Evolutionary conservation across 2,888 invertebrate genomes (phyloP).

Genomic region (Plebejus argus): DNA sequence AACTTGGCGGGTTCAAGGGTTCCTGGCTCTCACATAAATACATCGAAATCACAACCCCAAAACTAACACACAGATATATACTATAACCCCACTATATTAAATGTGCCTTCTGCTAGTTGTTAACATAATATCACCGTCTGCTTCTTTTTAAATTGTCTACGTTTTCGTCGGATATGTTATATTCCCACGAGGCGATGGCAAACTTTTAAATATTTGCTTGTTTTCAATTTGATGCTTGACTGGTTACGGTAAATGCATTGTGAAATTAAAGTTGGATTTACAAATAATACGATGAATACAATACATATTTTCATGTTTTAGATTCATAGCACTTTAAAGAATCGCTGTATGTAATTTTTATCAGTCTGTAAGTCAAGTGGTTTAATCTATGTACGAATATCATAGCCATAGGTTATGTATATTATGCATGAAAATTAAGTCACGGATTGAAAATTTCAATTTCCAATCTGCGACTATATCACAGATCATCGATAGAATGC

Average conservation of each 20-base stretch:
- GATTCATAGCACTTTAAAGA: too few relatives aligned
- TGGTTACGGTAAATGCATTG: not conserved
- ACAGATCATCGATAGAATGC: too few relatives aligned
- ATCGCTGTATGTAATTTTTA: too few relatives aligned
- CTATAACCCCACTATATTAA: not conserved
- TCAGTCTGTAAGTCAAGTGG: too few relatives aligned
- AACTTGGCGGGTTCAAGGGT: constrained; percentile 48
- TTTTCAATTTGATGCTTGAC: constrained; percentile 9
- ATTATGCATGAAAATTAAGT: not conserved
- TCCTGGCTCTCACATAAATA: constrained; percentile 52
- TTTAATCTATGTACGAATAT: too few relatives aligned
- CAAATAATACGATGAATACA: not conserved
- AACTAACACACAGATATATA: constrained; percentile 52
- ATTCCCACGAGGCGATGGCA: constrained; percentile 8
- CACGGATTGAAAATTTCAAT: not conserved
- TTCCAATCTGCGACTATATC: too few relatives aligned
- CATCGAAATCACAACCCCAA: constrained; percentile 63
- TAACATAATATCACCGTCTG: not conserved
- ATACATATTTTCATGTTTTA: too few relatives aligned
- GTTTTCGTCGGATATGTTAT: not conserved
- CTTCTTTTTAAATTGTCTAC: not conserved
- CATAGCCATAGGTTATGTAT: not conserved
- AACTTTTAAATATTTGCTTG: constrained; percentile 12
- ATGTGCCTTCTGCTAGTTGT: not conserved
- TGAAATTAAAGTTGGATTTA: not conserved